Evolutionary conservation across 2,888 invertebrate species (phyloP).

Genomic region (Ganaspis brasiliensis): DNA sequence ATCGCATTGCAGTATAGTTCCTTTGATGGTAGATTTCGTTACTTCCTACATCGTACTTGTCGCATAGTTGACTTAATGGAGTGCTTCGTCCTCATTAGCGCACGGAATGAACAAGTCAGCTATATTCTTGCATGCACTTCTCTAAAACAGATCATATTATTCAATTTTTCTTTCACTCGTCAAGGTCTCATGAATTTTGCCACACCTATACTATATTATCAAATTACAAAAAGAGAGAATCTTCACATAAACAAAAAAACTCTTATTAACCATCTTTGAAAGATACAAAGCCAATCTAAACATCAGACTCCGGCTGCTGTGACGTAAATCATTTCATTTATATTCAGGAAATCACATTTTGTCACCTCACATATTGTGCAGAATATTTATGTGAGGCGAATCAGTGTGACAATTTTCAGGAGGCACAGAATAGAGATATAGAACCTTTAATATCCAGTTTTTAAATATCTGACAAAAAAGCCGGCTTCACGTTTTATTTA

Average conservation of each 20-base stretch:
- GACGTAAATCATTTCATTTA: conserved; percentile 8
- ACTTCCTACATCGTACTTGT: conserved; percentile 34
- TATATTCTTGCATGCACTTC: conserved; percentile 57
- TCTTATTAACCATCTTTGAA: background rate
- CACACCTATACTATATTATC: too few relatives aligned
- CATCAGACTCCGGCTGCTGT: background rate
- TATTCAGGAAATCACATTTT: conserved; percentile 5
- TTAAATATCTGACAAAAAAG: background rate
- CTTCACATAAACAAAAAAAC: background rate
- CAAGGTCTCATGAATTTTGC: background rate
- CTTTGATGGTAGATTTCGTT: conserved; percentile 47
- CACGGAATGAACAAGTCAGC: conserved; percentile 66
- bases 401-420: too few relatives aligned
- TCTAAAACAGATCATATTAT: background rate
- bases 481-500: background rate
- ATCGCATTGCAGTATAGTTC: conserved; percentile 43
- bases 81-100: conserved; percentile 70
- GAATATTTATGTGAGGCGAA: background rate
- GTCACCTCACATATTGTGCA: background rate
- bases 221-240: background rate
- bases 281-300: background rate
- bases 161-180: background rate
- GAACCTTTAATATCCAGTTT: background rate
- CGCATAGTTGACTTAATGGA: conserved; percentile 68
- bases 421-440: background rate